Conservation (phyloP, 2,888 invertebrate species). For the Acholoe squamosa region DNA sequence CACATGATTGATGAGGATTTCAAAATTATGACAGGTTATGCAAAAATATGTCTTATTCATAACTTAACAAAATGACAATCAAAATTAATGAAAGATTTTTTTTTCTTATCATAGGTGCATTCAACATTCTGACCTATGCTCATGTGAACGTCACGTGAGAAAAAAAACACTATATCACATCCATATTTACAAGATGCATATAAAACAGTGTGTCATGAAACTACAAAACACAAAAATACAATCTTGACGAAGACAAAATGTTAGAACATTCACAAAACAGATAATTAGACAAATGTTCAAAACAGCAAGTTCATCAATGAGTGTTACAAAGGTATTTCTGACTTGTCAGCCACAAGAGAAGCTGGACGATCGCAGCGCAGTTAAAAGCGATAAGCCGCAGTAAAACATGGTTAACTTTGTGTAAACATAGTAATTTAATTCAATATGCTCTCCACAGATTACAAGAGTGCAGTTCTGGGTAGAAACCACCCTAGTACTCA, state of each 20-base stretch:
- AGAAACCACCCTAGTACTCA: too few species aligned
- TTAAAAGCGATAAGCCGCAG: too few species aligned
- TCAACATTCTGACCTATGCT: not conserved
- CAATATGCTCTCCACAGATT: too few species aligned
- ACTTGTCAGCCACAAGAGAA: not conserved
- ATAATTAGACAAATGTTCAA: not conserved
- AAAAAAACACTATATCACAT: not conserved
- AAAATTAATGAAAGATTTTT: not conserved
- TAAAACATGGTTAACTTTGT: too few species aligned
- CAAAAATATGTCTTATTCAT: not conserved
- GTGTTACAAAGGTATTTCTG: not conserved
- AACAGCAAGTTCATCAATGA: not conserved
- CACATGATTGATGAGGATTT: not conserved
- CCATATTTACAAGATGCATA: not conserved
- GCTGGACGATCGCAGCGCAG: too few species aligned
- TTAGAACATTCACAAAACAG: conserved; percentile 25
- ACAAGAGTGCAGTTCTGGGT: too few species aligned
- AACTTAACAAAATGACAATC: not conserved
- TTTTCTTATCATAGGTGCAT: not conserved
- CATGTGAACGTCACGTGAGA: not conserved
- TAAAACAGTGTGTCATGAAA: not conserved
- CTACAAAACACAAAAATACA: conserved; percentile 23
- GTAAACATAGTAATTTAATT: too few species aligned
- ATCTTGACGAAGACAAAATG: not conserved
- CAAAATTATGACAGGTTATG: not conserved